phyloP scores from a whole-genome alignment of 2,113 vertebrate species.

The Amazona vittata region DNA sequence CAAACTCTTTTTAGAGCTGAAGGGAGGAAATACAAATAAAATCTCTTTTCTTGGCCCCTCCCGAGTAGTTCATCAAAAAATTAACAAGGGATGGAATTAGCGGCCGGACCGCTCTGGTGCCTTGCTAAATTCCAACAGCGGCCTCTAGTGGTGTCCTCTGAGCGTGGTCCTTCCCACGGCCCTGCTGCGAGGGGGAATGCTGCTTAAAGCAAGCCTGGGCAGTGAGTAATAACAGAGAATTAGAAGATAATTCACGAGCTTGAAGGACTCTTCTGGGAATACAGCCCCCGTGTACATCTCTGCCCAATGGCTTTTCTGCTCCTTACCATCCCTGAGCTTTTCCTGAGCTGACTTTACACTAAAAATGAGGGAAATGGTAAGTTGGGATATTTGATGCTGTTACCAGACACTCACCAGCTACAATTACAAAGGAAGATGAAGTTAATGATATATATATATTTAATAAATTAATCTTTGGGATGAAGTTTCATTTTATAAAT shows the following conservation, averaged over 20 bases:
- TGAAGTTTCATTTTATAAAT: background rate
- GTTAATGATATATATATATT: background rate
- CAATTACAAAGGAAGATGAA: background rate
- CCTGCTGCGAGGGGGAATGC: rapidly evolving
- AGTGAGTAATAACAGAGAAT: background rate
- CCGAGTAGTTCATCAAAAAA: background rate
- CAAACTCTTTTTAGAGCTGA: background rate
- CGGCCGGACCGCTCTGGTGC: rapidly evolving
- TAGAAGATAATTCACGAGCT: background rate
- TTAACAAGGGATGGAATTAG: rapidly evolving
- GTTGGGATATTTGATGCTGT: background rate
- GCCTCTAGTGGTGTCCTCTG: background rate
- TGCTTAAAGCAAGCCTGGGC: rapidly evolving
- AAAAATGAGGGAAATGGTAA: background rate
- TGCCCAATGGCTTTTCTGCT: background rate
- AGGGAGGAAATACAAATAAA: background rate
- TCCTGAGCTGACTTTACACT: background rate
- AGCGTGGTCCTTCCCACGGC: rapidly evolving
- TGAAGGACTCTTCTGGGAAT: background rate
- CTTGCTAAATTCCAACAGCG: constrained; percentile 11
- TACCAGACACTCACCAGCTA: background rate
- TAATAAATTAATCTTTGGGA: background rate
- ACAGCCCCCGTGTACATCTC: background rate
- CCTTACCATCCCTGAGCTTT: background rate
- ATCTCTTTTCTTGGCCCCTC: background rate